Evolutionary conservation across 2,113 vertebrate genomes (phyloP).

Genomic region (Sphaerodactylus townsendi): DNA sequence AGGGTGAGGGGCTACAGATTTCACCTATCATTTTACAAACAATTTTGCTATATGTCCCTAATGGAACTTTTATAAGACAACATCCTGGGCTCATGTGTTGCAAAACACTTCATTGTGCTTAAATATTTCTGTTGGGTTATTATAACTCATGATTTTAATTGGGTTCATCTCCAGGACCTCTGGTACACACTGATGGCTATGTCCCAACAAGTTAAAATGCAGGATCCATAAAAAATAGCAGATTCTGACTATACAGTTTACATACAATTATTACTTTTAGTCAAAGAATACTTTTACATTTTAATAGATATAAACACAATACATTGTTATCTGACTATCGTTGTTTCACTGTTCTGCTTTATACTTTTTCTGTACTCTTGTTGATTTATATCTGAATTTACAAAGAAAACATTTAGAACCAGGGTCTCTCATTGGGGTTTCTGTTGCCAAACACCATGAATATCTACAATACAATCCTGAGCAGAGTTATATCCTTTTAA

Average conservation of each 20-base stretch:
- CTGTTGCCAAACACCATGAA: background rate
- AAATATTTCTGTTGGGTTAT: background rate
- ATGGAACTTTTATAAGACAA: background rate
- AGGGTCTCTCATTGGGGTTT: background rate
- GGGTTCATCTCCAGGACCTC: background rate
- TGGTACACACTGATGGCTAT: background rate
- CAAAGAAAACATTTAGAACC: background rate
- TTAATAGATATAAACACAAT: constrained; percentile 10
- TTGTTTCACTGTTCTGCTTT: background rate
- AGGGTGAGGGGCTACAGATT: too few species aligned
- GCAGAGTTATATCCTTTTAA: too few species aligned
- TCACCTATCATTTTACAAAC: background rate
- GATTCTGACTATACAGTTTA: background rate
- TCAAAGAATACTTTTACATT: background rate
- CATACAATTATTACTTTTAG: background rate
- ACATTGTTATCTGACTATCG: background rate
- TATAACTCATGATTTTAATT: background rate
- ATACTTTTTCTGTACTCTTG: constrained; percentile 6
- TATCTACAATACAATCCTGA: background rate
- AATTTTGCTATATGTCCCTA: background rate
- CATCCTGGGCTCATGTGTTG: background rate
- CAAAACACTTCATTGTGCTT: background rate
- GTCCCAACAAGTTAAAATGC: background rate
- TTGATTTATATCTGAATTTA: constrained; percentile 20
- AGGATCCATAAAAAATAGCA: background rate